Conservation (phyloP, 2,113 vertebrate genomes). For the Syngnathus typhle region DNA sequence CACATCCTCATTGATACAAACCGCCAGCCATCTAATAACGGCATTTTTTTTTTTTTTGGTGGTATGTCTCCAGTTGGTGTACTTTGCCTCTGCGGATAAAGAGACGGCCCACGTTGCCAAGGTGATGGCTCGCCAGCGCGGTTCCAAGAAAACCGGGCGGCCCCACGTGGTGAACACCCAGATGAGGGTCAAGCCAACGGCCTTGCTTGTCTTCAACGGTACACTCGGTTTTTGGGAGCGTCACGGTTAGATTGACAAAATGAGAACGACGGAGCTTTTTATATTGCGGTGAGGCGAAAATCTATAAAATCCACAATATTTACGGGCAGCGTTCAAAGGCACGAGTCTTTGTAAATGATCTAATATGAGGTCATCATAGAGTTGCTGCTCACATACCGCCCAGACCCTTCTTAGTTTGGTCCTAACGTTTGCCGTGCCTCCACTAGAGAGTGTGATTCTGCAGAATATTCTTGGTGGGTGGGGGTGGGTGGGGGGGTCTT, state of each 20-base stretch:
- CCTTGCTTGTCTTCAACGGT: conserved; percentile 80
- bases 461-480: conserved; percentile 48
- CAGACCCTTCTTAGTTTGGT: not conserved
- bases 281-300: too few species aligned
- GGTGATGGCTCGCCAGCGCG: conserved; percentile 83
- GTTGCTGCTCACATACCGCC: not conserved
- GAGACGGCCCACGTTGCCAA: conserved; percentile 78
- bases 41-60: not conserved
- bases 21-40: not conserved
- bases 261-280: not conserved
- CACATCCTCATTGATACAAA: not conserved
- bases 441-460: conserved; percentile 42
- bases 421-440: conserved; percentile 7
- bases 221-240: not conserved
- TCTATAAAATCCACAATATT: too few species aligned
- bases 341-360: not conserved
- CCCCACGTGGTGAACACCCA: conserved; percentile 85
- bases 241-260: not conserved
- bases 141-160: conserved; percentile 79
- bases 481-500: conserved; percentile 16
- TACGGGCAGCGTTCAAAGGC: not conserved
- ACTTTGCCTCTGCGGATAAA: conserved; percentile 72
- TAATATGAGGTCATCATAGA: not conserved
- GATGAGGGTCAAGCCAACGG: conserved; percentile 84
- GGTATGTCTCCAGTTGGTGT: conserved; percentile 66